Evolutionary conservation across 2,113 vertebrate genomes (phyloP), one percentile per base, ranked within the genome.

Genomic region (Tautogolabrus adspersus): DNA sequence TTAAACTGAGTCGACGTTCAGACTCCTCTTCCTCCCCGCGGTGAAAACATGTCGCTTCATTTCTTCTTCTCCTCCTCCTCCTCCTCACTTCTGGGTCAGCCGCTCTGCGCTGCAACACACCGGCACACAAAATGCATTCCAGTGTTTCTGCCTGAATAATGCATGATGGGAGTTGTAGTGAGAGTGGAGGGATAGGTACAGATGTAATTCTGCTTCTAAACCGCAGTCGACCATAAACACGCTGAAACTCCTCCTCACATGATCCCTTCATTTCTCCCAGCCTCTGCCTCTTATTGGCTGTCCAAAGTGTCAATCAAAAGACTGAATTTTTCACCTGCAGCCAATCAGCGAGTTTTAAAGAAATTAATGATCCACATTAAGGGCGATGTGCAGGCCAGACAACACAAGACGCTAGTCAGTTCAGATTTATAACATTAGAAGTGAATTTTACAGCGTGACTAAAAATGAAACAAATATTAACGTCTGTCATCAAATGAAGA

Each of bases 161-260:
- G 87, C 85, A 90, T 86, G 52, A 77, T 87, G 85, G 89, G 87
- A 90, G 58, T 65, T 85, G 82, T 87, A 90, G 87, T 87, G 72
- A 68, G 66, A 58, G 57, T 18, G 3, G 34, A 57, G 38, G 46
- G n/a, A 12, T 19, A n/a, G n/a, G n/a, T n/a, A 37, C 75, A 54
- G 63, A 18, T 63, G 67, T 34, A 75, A 54, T 1, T 38, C 54
- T 49, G 18, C 44, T 11, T 10, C 51, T 11, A 21, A 44, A 73
- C 55, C 38, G 1, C 72, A 64, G 46, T 22, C 73, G 42, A 47
- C 75, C 66, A 67, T 11, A 22, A 44, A 22, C 21, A 0, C n/a
- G 30, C 6, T 0, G 2, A 18, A n/a, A 0, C 51, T 34, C n/a
- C 18, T 62, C 30, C 38, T 75, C 8, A 3, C 40, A 18, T 34